A percentile compares a stretch with the other conserved stretches of the same genome.
Evolutionary conservation across 2,888 invertebrate genomes (phyloP).

Genomic region (Drosophila setosimentum): DNA sequence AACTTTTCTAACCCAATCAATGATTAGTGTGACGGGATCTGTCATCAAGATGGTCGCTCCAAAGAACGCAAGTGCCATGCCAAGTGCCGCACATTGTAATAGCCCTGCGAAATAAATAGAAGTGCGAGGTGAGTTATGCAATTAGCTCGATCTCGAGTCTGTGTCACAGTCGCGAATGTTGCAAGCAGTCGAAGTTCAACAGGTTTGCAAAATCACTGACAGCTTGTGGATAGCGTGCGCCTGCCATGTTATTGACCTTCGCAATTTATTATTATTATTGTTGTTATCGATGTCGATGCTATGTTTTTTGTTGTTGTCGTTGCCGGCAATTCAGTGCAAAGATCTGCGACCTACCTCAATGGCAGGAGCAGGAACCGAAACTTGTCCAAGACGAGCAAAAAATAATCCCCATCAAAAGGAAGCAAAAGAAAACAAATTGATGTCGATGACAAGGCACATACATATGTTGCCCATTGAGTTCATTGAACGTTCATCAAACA

Average conservation of each 20-base stretch:
- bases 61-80: slow-evolving; percentile 78
- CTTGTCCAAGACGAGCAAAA: slow-evolving; percentile 14
- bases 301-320: slow-evolving; percentile 3
- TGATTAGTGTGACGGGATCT: slow-evolving; percentile 80
- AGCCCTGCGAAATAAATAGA: slow-evolving; percentile 77
- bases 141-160: slow-evolving; percentile 27
- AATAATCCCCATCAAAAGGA: not conserved
- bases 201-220: slow-evolving; percentile 64
- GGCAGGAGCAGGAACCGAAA: slow-evolving; percentile 66
- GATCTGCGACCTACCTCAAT: slow-evolving; percentile 78
- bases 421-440: slow-evolving; percentile 28
- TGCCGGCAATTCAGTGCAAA: slow-evolving; percentile 28
- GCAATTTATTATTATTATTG: slow-evolving; percentile 9
- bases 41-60: slow-evolving; percentile 74
- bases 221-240: slow-evolving; percentile 66
- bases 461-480: slow-evolving; percentile 29
- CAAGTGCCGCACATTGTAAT: slow-evolving; percentile 77
- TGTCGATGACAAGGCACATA: slow-evolving; percentile 34
- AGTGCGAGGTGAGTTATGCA: slow-evolving; percentile 67
- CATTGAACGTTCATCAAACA: slow-evolving; percentile 69
- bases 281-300: slow-evolving; percentile 6
- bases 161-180: slow-evolving; percentile 38
- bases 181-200: slow-evolving; percentile 72
- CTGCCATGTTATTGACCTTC: slow-evolving; percentile 64
- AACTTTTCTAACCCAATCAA: slow-evolving; percentile 78